Conservation (phyloP, 2,113 vertebrate species). For the Hippotragus niger region DNA sequence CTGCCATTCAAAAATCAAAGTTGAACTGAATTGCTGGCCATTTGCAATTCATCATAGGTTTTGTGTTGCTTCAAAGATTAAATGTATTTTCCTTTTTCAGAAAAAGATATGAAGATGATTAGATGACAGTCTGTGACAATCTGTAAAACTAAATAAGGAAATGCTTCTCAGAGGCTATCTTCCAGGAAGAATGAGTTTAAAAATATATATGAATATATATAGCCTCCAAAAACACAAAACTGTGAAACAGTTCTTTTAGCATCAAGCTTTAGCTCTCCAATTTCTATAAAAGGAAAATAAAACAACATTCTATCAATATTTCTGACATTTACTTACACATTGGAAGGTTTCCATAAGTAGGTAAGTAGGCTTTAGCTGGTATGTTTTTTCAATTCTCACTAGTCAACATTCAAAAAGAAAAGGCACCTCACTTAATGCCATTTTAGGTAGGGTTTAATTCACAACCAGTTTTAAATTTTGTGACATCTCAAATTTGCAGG, state of each 20-base stretch:
- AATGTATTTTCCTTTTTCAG: slow-evolving; percentile 29
- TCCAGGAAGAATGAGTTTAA: slow-evolving; percentile 14
- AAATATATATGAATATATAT: background rate
- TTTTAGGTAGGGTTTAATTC: background rate
- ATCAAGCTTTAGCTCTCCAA: background rate
- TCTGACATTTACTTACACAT: background rate
- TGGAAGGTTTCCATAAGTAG: background rate
- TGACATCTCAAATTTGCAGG: background rate
- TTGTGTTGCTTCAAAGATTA: slow-evolving; percentile 42
- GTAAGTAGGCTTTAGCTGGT: background rate
- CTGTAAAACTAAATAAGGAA: slow-evolving; percentile 48
- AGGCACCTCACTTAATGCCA: background rate
- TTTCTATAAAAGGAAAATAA: slow-evolving; percentile 31
- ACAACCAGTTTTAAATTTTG: background rate
- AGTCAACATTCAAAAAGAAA: background rate
- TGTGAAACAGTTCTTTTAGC: background rate
- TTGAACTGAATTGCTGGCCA: background rate
- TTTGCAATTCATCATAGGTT: slow-evolving; percentile 46
- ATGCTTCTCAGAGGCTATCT: background rate
- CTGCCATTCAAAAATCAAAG: slow-evolving; percentile 42
- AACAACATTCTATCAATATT: background rate
- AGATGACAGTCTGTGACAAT: slow-evolving; percentile 19
- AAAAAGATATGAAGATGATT: background rate
- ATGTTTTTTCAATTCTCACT: background rate
- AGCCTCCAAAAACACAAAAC: background rate